Base-by-base conservation (phyloP, 2,888 invertebrate species). In the Lacanobia oleracea region DNA sequence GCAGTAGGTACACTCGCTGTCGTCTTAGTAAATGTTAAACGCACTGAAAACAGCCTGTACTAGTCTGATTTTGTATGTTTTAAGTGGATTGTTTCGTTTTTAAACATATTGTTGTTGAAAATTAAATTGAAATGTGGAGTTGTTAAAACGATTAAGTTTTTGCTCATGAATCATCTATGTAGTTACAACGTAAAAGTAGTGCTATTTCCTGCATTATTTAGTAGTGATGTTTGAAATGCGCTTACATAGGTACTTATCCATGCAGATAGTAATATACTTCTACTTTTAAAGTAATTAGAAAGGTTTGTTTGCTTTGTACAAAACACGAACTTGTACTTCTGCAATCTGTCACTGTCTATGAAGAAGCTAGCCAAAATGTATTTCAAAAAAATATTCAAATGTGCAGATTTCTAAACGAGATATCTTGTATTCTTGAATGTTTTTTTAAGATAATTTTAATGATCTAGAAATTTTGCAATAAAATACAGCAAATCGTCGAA, bases 381-480 rank as follows among this genome's bases (percentile, higher is more conserved):
- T 79, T 79, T 72, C 5, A 65, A 80, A 83, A 83, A 83, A 72
- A 77, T 75, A 83, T 85, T 77, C 40, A 78, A 77, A 83, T 83
- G 21, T n/a, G 64, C 69, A 72, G 82, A 82, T 79, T 85, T 84
- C 80, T 82, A 82, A 84, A 84, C 77, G 33, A 72, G 67, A 80
- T 76, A 76, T 74, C 64, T 65, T 45, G 53, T 75, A 40, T 64
- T 64, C 65, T 51, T 51, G 57, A 57, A 68, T 79, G 60, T 80
- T 79, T 74, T 79, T 76, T 81, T 67, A 77, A 81, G 73, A 81
- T 72, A 67, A 72, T 81, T 82, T 84, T 85, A 84, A 85, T 70
- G 82, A 78, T 79, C 72, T 85, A 81, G 75, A 84, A 84, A 84
- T 83, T 84, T 81, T 60, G 79, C 77, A 85, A 86, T 82, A 86